Evolutionary conservation across 2,797 vertebrate species (phyloP).

Genomic region (Ciconia nigra): DNA sequence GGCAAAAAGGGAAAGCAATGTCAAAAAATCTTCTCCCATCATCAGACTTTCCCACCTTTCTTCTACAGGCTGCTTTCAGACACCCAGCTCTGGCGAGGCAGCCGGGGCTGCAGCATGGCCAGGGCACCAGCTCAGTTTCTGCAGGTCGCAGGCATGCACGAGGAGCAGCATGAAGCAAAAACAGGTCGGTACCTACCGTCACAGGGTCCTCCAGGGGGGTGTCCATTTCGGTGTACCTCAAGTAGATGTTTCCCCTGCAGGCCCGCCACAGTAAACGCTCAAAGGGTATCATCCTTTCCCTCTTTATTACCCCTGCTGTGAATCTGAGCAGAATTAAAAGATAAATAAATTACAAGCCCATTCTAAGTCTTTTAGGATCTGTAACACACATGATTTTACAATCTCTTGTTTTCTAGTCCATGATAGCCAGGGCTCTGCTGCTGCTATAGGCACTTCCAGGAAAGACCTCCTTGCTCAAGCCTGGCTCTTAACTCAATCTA

Average conservation of each 20-base stretch:
- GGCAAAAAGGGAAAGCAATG: not conserved
- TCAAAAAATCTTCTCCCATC: not conserved
- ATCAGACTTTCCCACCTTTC: not conserved
- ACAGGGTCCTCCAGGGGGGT: conserved; percentile 73
- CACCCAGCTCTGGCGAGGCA: not conserved
- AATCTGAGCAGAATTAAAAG: conserved; percentile 66
- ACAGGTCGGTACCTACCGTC: conserved; percentile 64
- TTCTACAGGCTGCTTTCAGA: not conserved
- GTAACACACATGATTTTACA: not conserved
- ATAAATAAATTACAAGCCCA: not conserved
- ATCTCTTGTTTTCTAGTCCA: not conserved
- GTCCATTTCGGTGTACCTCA: conserved; percentile 80
- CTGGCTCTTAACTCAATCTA: not conserved
- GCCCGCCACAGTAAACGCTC: conserved; percentile 80
- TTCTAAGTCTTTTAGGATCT: not conserved
- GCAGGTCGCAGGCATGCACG: not conserved
- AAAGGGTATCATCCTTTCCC: conserved; percentile 79
- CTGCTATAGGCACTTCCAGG: not conserved
- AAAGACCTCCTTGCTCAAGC: not conserved
- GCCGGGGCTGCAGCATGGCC: not conserved
- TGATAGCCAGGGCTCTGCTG: not conserved
- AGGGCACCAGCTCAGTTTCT: not conserved
- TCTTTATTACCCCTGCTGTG: conserved; percentile 77
- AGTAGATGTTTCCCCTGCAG: conserved; percentile 81
- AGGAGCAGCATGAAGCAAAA: not conserved